phyloP scores from a whole-genome alignment of 2,113 vertebrate genomes.

The Pelodiscus sinensis region DNA sequence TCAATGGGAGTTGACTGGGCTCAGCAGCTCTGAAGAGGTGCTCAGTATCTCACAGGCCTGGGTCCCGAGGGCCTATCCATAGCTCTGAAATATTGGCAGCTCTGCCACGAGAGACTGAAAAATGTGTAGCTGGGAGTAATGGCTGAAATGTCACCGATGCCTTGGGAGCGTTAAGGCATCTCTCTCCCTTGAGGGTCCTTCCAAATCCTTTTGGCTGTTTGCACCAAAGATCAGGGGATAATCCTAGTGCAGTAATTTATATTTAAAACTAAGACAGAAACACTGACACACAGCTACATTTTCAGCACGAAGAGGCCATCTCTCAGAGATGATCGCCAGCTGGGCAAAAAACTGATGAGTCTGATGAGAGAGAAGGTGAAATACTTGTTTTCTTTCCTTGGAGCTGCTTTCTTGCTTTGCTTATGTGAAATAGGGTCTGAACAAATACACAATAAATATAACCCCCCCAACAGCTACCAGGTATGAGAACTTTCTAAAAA shows the following conservation, averaged over 20 bases:
- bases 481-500: not conserved
- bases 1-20: not conserved
- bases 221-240: not conserved
- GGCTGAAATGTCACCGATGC: not conserved
- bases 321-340: not conserved
- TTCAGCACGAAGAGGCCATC: constrained; percentile 4
- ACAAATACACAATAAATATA: not conserved
- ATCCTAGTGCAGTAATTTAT: not conserved
- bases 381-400: constrained; percentile 25
- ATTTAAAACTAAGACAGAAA: constrained; percentile 22
- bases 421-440: not conserved
- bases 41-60: not conserved
- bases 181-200: not conserved
- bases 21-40: not conserved
- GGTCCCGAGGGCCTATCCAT: not conserved
- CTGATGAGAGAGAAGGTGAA: not conserved
- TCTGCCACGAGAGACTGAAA: not conserved
- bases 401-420: not conserved
- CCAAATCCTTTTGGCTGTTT: not conserved
- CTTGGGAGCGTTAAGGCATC: rapidly evolving
- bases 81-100: not conserved
- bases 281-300: not conserved
- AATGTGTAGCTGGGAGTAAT: not conserved
- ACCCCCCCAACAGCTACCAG: not conserved
- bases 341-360: not conserved